Base-by-base conservation (phyloP, 2,113 vertebrate genomes). In the Amia ocellicauda region DNA sequence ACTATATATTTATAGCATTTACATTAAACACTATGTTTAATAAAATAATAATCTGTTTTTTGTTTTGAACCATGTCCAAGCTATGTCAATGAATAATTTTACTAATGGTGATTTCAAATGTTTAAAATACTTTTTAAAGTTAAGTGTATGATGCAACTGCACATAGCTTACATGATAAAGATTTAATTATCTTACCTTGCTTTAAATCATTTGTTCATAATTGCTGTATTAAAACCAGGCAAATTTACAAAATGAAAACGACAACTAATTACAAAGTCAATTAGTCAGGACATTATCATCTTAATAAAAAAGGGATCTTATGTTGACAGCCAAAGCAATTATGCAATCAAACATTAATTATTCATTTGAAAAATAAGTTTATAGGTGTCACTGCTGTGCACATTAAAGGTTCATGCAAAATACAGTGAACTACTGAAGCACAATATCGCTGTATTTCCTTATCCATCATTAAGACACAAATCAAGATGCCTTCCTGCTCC, bases 261-360 rank as follows among this genome's bases (percentile, higher is more conserved):
- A 56, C 17, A 28, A 77, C 80, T 82, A 76, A 82, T 87, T 83
- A 85, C 81, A 86, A 85, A 85, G 31, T 83, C 85, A 89, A 89
- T 89, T 89, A 88, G 82, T 78, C 74, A 80, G n/a, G 87, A 77
- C 86, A 85, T 88, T 88, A 88, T 83, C 87, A 88, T 86, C 83
- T 86, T 83, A 82, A 86, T 85, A 87, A 85, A 89, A 88, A 90
- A n/a, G n/a, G 80, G 79, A 88, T 88, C 82, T 83, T 68, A 74
- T 87, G 88, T 88, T 89, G 87, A 88, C 87, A 87, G 84, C 87
- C 78, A 73, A 70, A 77, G 86, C 80, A 85, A 78, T 58, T 67
- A 73, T 67, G 84, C 84, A 88, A 88, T 90, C 85, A 85, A 85
- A 87, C 85, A 86, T 87, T 86, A 85, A 88, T 90, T 89, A 90